These are phyloP conservation scores for Phyllopteryx taeniolatus DNA, from an alignment of 2,113 vertebrate species.

Conservation along the genomic window DNA sequence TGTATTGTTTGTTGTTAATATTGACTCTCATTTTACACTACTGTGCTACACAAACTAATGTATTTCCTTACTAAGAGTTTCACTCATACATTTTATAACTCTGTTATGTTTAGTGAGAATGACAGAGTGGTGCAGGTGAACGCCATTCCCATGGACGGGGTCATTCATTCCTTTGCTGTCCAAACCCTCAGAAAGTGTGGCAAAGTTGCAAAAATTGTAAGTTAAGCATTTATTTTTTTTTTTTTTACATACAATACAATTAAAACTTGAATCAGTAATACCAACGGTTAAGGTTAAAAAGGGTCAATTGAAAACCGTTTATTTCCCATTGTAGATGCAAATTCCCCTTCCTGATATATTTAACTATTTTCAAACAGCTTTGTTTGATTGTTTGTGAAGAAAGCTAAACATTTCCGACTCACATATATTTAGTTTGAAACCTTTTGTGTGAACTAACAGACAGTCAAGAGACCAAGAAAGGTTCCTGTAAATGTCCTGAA, in stretches of 20 bases:
- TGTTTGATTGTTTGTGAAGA: background rate
- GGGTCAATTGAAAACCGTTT: background rate
- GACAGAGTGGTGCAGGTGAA: constrained; percentile 92
- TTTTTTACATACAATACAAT: too few species aligned
- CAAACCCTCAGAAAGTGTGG: constrained; percentile 95
- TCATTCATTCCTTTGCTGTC: constrained; percentile 89
- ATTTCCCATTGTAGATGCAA: background rate
- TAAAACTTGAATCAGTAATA: background rate
- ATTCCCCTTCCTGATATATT: background rate
- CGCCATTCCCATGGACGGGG: constrained; percentile 86
- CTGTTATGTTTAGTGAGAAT: constrained; percentile 79
- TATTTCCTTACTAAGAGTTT: background rate
- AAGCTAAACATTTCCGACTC: background rate
- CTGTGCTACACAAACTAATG: background rate
- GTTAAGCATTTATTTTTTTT: constrained; percentile 49
- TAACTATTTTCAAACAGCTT: background rate
- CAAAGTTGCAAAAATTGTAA: constrained; percentile 92
- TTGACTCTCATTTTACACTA: background rate
- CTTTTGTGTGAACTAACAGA: constrained; percentile 66
- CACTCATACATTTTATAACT: background rate
- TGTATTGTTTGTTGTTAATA: background rate
- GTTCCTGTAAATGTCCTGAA: constrained; percentile 73
- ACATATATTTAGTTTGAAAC: background rate
- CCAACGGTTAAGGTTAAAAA: too few species aligned
- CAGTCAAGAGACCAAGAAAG: constrained; percentile 86